These are phyloP conservation scores for Resseliella maxima DNA, from an alignment of 2,888 invertebrate genomes.

Conservation along the genomic window DNA sequence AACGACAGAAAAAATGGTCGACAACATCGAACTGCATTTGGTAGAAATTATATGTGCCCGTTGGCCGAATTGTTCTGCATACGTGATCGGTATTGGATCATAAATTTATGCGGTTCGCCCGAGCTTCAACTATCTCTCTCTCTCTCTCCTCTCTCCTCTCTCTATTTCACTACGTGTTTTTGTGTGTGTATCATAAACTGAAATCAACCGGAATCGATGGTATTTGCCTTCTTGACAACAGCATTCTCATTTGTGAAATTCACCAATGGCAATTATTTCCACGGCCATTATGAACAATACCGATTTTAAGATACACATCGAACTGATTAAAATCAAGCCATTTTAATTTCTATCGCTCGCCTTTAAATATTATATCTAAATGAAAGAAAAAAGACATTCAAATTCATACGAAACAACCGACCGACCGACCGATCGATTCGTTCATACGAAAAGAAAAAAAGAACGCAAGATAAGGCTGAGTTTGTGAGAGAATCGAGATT, in stretches of 20 bases:
- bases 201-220: slow-evolving; percentile 4
- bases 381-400: no score
- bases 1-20: no score
- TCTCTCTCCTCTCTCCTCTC: no score
- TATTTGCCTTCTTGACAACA: slow-evolving; percentile 39
- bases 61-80: slow-evolving; percentile 13
- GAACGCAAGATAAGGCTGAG: no score
- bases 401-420: no score
- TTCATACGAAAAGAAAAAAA: no score
- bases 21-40: no score
- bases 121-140: no score
- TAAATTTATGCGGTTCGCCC: neutral
- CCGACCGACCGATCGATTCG: no score
- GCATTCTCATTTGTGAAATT: slow-evolving; percentile 8
- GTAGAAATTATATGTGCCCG: neutral
- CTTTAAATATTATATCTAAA: neutral
- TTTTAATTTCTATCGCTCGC: neutral
- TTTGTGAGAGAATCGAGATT: no score
- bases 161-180: neutral
- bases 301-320: slow-evolving; percentile 9
- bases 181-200: neutral
- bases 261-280: slow-evolving; percentile 29
- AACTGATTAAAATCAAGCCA: slow-evolving; percentile 35
- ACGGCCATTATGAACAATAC: slow-evolving; percentile 40
- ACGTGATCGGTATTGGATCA: slow-evolving; percentile 33